phyloP scores from a whole-genome alignment of 2,113 vertebrate genomes.

The Petrocephalus zakoni region DNA sequence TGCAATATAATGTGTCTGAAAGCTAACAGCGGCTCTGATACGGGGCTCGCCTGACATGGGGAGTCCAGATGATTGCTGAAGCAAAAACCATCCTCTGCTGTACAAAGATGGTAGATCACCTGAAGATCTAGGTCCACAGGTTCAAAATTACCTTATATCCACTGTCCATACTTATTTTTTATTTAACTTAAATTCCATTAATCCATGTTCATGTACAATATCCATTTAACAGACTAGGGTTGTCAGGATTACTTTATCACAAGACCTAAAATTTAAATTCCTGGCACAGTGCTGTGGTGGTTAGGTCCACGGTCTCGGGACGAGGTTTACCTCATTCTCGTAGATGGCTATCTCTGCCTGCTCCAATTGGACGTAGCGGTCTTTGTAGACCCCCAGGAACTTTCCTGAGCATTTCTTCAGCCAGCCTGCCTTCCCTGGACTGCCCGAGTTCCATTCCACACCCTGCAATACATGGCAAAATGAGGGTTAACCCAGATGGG shows the following conservation, averaged over 20 bases:
- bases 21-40: neutral
- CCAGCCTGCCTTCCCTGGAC: conserved; percentile 80
- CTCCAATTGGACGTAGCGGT: conserved; percentile 80
- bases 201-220: neutral
- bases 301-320: too few relatives aligned
- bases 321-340: conserved; percentile 75
- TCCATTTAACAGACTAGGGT: neutral
- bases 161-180: neutral
- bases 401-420: conserved; percentile 81
- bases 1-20: neutral
- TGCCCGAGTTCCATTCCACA: conserved; percentile 67
- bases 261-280: neutral
- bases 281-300: neutral
- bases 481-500: neutral
- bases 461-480: conserved; percentile 42
- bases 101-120: neutral
- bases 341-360: conserved; percentile 75
- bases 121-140: too few relatives aligned
- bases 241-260: neutral
- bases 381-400: conserved; percentile 79
- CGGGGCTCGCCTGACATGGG: neutral
- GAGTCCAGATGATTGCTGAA: neutral
- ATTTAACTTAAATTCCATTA: neutral
- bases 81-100: neutral
- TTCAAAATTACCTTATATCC: neutral